These are phyloP conservation scores for Melieria omissa DNA, from an alignment of 2,888 invertebrate genomes.

Conservation along the genomic window DNA sequence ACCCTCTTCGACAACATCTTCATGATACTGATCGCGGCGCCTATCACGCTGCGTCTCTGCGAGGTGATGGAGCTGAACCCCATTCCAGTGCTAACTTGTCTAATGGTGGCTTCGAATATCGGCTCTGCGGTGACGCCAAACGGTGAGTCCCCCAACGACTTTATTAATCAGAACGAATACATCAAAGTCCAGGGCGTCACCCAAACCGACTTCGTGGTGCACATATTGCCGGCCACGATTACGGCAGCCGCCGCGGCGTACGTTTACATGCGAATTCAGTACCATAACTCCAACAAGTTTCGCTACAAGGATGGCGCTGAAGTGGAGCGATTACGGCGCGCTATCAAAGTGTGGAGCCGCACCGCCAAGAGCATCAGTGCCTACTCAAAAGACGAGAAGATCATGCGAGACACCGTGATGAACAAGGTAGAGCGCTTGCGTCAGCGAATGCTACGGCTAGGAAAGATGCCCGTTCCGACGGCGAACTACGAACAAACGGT, in stretches of 20 bases:
- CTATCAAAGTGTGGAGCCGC: slow-evolving; percentile 42
- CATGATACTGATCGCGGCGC: slow-evolving; percentile 41
- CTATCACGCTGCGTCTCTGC: slow-evolving; percentile 44
- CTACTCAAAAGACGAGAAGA: slow-evolving; percentile 46
- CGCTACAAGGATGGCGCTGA: slow-evolving; percentile 40
- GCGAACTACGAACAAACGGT: slow-evolving; percentile 39
- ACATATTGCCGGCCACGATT: slow-evolving; percentile 43
- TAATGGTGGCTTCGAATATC: slow-evolving; percentile 45
- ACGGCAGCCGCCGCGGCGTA: slow-evolving; percentile 41
- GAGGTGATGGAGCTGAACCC: slow-evolving; percentile 47
- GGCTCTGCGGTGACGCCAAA: slow-evolving; percentile 39
- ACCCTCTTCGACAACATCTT: slow-evolving; percentile 40
- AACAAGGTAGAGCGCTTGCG: slow-evolving; percentile 42
- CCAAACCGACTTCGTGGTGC: slow-evolving; percentile 24
- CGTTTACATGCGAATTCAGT: slow-evolving; percentile 41
- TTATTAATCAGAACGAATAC: slow-evolving; percentile 19
- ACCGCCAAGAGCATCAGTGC: slow-evolving; percentile 41
- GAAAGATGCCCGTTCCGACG: slow-evolving; percentile 50
- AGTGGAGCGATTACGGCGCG: slow-evolving; percentile 41
- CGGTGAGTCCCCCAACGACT: slow-evolving; percentile 26
- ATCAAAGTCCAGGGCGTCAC: slow-evolving; percentile 13
- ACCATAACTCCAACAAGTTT: slow-evolving; percentile 40
- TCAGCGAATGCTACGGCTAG: slow-evolving; percentile 39
- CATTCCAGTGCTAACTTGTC: slow-evolving; percentile 40
- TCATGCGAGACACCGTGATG: slow-evolving; percentile 39